Evolutionary conservation across 1,140 invertebrate genomes (phyloP).

Genomic region (Brachionus koreanus): DNA sequence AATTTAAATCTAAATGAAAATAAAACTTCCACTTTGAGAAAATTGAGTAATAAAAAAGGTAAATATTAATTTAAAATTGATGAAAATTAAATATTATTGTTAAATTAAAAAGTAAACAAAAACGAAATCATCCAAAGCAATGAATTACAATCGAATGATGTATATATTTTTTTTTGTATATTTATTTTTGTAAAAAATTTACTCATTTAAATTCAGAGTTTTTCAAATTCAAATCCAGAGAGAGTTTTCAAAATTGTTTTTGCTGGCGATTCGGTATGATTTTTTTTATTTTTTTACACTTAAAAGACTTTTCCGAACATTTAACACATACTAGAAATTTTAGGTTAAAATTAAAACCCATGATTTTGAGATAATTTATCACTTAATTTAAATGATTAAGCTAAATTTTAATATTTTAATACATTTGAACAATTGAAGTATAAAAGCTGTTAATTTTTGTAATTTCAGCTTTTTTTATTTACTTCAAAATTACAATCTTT

Average conservation of each 20-base stretch:
- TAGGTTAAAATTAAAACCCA: no score
- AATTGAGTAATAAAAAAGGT: neutral
- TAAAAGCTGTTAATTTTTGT: no score
- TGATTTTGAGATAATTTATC: no score
- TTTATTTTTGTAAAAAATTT: no score
- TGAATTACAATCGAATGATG: neutral
- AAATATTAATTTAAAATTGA: neutral
- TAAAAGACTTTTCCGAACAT: no score
- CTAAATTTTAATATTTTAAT: no score
- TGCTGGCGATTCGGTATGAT: slow-evolving; percentile 54
- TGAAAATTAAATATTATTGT: neutral
- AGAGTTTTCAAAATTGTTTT: slow-evolving; percentile 44
- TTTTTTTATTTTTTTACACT: neutral
- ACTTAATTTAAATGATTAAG: no score
- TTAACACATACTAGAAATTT: no score
- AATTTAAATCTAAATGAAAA: neutral
- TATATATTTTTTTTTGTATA: neutral
- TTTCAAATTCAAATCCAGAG: neutral
- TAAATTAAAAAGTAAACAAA: neutral
- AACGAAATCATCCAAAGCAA: neutral
- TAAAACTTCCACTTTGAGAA: neutral
- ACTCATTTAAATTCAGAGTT: neutral
- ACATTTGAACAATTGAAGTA: no score
- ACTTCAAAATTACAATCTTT: no score
- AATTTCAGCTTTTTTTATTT: no score